Conservation (phyloP, 1,140 invertebrate species). For the Tetramorium simillimum region DNA sequence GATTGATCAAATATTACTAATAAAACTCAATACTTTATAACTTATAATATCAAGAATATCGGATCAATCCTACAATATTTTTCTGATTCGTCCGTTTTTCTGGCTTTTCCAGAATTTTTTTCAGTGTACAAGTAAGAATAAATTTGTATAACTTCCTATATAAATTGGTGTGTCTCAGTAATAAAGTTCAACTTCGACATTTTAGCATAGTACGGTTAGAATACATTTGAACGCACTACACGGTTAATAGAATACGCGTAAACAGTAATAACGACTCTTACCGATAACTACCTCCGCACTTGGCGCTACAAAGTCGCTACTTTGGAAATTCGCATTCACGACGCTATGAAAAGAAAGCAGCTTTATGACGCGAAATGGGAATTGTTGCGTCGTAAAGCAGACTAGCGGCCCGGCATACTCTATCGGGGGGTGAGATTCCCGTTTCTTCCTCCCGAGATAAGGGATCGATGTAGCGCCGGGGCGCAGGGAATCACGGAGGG, state of each 20-base stretch:
- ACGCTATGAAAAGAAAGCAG: constrained; percentile 73
- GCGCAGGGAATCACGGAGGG: not conserved
- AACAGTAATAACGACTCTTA: constrained; percentile 6
- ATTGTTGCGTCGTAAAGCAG: constrained; percentile 73
- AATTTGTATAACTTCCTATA: not conserved
- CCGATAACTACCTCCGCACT: not conserved
- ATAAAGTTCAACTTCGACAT: not conserved
- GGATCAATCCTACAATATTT: too few species aligned
- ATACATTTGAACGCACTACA: not conserved
- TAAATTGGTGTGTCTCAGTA: not conserved
- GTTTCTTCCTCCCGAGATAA: not conserved
- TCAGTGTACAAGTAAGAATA: not conserved
- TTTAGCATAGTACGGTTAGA: not conserved
- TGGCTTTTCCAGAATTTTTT: too few species aligned
- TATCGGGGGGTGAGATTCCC: constrained; percentile 8
- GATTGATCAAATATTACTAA: too few species aligned
- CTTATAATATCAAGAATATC: too few species aligned
- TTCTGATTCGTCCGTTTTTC: too few species aligned
- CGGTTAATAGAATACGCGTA: not conserved
- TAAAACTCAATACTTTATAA: too few species aligned
- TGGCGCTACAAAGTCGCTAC: not conserved
- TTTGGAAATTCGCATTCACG: not conserved
- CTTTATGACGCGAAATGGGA: constrained; percentile 77
- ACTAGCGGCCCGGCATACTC: not conserved
- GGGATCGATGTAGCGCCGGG: not conserved